phyloP scores from a whole-genome alignment of 2,888 invertebrate genomes.

The Odontomyia ornata region DNA sequence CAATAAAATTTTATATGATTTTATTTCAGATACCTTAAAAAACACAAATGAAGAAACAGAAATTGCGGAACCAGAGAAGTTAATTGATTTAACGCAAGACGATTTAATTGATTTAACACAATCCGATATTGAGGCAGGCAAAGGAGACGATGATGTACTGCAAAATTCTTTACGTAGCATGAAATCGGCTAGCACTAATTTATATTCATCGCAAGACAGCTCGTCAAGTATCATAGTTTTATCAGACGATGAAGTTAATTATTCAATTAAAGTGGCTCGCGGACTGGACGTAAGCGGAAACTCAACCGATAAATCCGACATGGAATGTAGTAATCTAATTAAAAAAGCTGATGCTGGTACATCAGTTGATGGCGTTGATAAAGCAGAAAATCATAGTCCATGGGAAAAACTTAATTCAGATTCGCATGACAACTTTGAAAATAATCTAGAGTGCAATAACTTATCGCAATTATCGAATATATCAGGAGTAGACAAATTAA shows the following conservation, averaged over 20 bases:
- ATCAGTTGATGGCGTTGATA: not conserved
- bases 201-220: constrained; percentile 28
- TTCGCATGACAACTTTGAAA: not conserved
- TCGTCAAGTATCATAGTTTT: constrained; percentile 59
- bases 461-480: not conserved
- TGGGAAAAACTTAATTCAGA: not conserved
- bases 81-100: not conserved
- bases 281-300: constrained; percentile 49
- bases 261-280: constrained; percentile 66
- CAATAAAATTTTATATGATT: not conserved
- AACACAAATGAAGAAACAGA: not conserved
- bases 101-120: constrained; percentile 21
- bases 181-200: not conserved
- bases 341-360: not conserved
- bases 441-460: not conserved
- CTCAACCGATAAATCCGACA: not conserved
- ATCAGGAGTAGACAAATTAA: not conserved
- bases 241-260: constrained; percentile 69
- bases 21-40: constrained; percentile 14
- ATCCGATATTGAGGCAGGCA: not conserved
- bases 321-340: not conserved
- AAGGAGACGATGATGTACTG: not conserved
- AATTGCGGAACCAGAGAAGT: not conserved
- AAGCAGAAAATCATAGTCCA: not conserved
- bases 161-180: not conserved